Evolutionary conservation across 2,797 vertebrate species (phyloP).

Genomic region (Enoplosus armatus): DNA sequence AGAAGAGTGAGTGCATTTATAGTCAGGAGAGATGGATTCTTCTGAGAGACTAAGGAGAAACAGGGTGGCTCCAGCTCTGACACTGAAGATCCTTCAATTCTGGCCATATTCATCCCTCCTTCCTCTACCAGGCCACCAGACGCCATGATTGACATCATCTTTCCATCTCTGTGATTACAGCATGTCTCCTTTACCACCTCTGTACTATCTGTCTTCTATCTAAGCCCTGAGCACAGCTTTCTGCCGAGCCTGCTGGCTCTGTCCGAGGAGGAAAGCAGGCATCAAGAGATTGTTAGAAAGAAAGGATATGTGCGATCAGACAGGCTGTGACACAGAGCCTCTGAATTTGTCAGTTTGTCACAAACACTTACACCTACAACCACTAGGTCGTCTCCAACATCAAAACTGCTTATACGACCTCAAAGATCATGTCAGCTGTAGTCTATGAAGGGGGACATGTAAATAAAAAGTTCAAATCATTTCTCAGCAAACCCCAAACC

Average conservation of each 20-base stretch:
- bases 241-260: conserved; percentile 30
- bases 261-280: conserved; percentile 37
- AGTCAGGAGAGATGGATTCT: conserved; percentile 66
- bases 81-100: conserved; percentile 67
- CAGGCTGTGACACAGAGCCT: conserved; percentile 47
- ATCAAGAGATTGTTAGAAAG: conserved; percentile 48
- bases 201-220: conserved; percentile 59
- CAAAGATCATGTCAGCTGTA: conserved; percentile 30
- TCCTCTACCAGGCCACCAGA: conserved; percentile 38
- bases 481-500: neutral
- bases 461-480: conserved; percentile 29
- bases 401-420: conserved; percentile 25
- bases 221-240: conserved; percentile 52
- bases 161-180: conserved; percentile 70
- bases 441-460: neutral
- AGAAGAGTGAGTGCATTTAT: conserved; percentile 61
- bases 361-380: conserved; percentile 51
- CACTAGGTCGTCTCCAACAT: conserved; percentile 8
- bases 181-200: conserved; percentile 59
- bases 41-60: conserved; percentile 51
- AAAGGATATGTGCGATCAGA: conserved; percentile 45
- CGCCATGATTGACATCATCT: conserved; percentile 65
- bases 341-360: conserved; percentile 62
- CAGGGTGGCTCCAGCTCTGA: conserved; percentile 65
- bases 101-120: conserved; percentile 32